Base-by-base conservation (phyloP, 2,888 invertebrate species). In the Parapristionchus giblindavisi region DNA sequence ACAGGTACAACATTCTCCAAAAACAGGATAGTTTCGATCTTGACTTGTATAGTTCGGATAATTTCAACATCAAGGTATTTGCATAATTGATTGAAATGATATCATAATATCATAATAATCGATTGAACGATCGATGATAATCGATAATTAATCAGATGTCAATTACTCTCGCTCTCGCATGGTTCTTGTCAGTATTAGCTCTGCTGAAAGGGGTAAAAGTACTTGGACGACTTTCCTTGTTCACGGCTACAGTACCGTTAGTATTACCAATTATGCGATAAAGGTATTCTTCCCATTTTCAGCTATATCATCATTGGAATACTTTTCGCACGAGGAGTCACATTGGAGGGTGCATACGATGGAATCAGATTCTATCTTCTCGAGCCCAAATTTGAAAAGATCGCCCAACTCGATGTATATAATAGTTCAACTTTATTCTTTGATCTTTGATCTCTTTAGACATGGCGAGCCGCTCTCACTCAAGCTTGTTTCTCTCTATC, bases 151-250 rank as follows among this genome's bases (percentile, higher is more conserved):
- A n/a, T 40, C 71, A 71, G 71, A 58, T 58, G 1, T 66, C 77
- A 43, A 36, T 78, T 11, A 76, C 78, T 24, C 54, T 82, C 43
- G 51, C 74, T n/a, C 17, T 78, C 8, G 75, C 79, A 14, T 82
- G 86, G 86, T 54, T 80, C 3, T 48, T 84, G 6, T 81, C 79
- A 5, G 79, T 76, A n/a, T 51, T 83, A 24, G 83, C 83, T 24
- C 77, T 86, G 40, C 77, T 79, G 63, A 83, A 84, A 65, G 86
- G 85, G n/a, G 83, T 86, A 51, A 80, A 85, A 36, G 76, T 81
- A 58, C 83, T 82, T 76, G 82, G 82, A 40, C 78, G 78, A 32
- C 66, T 77, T 4, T 77, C 79, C 14, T 79, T 79, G 72, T 76
- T 82, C 40, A 71, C 71, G 17, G 54, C 71, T 3, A 71, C 58